Evolutionary conservation across 2,797 vertebrate genomes (phyloP), one percentile per base, ranked within the genome.

Genomic region (Cyprinella venusta): DNA sequence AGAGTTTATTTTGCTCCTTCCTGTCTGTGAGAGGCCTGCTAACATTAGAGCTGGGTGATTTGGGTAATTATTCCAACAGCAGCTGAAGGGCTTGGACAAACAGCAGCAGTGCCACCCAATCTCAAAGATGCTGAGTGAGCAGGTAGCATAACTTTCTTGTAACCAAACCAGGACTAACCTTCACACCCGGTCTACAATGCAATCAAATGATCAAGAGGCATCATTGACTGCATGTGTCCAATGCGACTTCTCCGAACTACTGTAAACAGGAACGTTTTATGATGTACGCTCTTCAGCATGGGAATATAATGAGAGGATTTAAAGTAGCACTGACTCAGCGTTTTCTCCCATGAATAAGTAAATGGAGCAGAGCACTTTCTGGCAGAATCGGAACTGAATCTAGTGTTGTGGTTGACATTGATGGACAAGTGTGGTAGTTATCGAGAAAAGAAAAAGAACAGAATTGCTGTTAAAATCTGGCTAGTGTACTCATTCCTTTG

Each of bases 31-130:
- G 69, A 81, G 69, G 12, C 71, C 36, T 78, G 79, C 79, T 88
- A 86, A 86, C 82, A 85, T 88, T 88, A 86, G 89, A 87, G 89
- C 83, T 74, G 88, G 81, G 79, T 87, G 86, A 90, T 89, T 86
- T 86, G 70, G 86, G 76, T 85, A 68, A 86, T 87, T 88, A 84
- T 85, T 85, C 67, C 50, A 71, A 78, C 48, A 86, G 30, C 63
- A 84, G 76, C 50, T 82, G 76, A 45, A 4, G 76, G 80, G 48
- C 15, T 18, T 54, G 24, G 70, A 65, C 78, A 70, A 77, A 85
- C 50, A 68, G 77, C 19, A 76, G 42, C 1, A 4, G 33, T 59
- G 50, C 78, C 50, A 18, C 50, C 50, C 4, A n/a, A 80, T 45
- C 36, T 61, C 72, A 76, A 68, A 68, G 63, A 18, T 2, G 21